Evolutionary conservation across 1,140 invertebrate species (phyloP), one percentile per base, ranked within the genome.

Genomic region (Drosophila tropicalis): DNA sequence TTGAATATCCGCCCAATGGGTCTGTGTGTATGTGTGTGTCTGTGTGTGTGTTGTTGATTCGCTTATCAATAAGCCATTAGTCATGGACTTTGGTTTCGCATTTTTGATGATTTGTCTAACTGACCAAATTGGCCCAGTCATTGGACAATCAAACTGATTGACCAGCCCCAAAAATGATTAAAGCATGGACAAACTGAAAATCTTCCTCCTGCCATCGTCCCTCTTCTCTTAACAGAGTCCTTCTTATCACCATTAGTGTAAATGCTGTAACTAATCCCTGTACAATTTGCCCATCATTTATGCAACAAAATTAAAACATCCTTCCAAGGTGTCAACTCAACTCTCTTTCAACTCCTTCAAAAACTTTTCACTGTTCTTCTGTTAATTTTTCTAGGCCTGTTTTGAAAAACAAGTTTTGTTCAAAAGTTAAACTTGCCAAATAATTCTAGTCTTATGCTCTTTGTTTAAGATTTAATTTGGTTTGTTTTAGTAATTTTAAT

Each of bases 1-100:
- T 76, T 76, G 73, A 76, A 76, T 76, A 76, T 64, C 62, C 54
- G 40, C 34, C 6, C 34, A 9, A 36, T 29, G 29, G 29, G 29
- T 29, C 0, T 29, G 29, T 29, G 29, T 29, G 22, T 22, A 3
- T 22, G 36, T 67, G 39, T 57, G 51, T 41, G 60, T 9, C 17
- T 22, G 19, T 34, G 13, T 39, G 15, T 34, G 29, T 54, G 32
- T 19, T 19, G 51, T 34, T 47, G 17, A 54, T 17, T 64, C 34
- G 62, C 62, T 51, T 60, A 60, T 60, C 57, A 60, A 39, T 39
- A 19, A 40, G 57, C 12, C 57, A 40, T 60, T 40, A 60, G 57
- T 60, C 57, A 58, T 36, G 57, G 57, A 5, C 57, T 39, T 58
- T 58, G 29, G 32, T 15, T 25, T 39, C 44, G 13, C 62, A 19